A percentile compares a stretch with the other conserved stretches of the same genome.
phyloP scores from a whole-genome alignment of 2,797 vertebrate species.

The Anolis apletophallus region DNA sequence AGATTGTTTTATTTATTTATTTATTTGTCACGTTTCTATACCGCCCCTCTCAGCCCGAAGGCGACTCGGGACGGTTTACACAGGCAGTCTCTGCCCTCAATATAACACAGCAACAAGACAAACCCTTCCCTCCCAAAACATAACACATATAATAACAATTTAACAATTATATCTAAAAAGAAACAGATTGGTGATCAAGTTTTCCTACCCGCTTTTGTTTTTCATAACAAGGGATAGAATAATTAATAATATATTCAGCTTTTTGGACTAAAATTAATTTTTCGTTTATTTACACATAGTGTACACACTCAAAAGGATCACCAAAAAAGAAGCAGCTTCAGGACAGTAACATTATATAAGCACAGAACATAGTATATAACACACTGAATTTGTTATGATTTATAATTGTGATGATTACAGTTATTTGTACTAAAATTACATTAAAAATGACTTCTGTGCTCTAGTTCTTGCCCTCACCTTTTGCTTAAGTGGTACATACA shows the following conservation, averaged over 20 bases:
- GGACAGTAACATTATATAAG: constrained; percentile 69
- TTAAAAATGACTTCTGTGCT: constrained; percentile 67
- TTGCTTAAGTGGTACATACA: too few species aligned
- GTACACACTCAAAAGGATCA: constrained; percentile 45
- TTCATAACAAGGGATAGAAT: constrained; percentile 73
- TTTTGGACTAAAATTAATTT: constrained; percentile 68
- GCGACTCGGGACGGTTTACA: too few species aligned
- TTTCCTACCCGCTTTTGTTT: constrained; percentile 75
- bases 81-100: too few species aligned
- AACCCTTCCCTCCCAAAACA: too few species aligned
- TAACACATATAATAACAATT: too few species aligned
- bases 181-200: constrained; percentile 71
- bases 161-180: too few species aligned
- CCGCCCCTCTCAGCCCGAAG: too few species aligned
- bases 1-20: too few species aligned
- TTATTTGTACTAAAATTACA: constrained; percentile 66
- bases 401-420: constrained; percentile 66
- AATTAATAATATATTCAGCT: constrained; percentile 71
- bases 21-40: too few species aligned
- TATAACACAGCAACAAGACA: too few species aligned
- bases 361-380: constrained; percentile 80
- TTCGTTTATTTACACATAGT: constrained; percentile 50
- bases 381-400: constrained; percentile 63
- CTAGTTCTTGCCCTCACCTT: too few species aligned
- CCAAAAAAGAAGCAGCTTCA: constrained; percentile 69